phyloP scores from a whole-genome alignment of 2,888 invertebrate species.

The Parelbella ahira region DNA sequence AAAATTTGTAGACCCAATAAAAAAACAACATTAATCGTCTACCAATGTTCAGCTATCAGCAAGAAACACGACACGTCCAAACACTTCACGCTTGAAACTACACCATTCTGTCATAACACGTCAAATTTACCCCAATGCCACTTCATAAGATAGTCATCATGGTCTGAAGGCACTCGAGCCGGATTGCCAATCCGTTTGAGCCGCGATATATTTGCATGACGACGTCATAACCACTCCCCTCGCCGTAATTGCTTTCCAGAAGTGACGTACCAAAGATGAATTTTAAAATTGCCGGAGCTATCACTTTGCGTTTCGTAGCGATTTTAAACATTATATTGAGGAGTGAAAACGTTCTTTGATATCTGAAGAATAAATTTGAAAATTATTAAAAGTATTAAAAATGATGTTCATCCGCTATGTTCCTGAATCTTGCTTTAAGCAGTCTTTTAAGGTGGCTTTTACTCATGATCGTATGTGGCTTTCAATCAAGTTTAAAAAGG shows the following conservation, averaged over 20 bases:
- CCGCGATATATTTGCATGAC: slow-evolving; percentile 55
- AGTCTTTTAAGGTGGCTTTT: too few relatives aligned
- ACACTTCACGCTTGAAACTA: not conserved
- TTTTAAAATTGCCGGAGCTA: slow-evolving; percentile 38
- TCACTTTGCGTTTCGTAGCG: too few relatives aligned
- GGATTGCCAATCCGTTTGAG: slow-evolving; percentile 57
- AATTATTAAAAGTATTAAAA: not conserved
- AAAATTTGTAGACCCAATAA: too few relatives aligned
- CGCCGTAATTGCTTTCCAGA: slow-evolving; percentile 50
- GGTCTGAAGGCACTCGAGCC: slow-evolving; percentile 56
- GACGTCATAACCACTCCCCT: slow-evolving; percentile 51
- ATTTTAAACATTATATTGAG: too few relatives aligned
- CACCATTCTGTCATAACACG: not conserved
- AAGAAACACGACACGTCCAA: too few relatives aligned
- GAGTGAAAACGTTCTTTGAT: slow-evolving; percentile 14
- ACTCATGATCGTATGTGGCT: too few relatives aligned
- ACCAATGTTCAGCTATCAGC: too few relatives aligned
- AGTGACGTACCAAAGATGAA: slow-evolving; percentile 38
- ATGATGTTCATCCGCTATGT: too few relatives aligned
- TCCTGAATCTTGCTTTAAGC: too few relatives aligned
- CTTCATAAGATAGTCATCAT: slow-evolving; percentile 63
- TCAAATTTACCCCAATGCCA: slow-evolving; percentile 37
- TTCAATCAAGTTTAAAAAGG: too few relatives aligned
- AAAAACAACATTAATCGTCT: too few relatives aligned
- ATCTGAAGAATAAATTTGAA: not conserved